These are phyloP conservation scores for Meta bourneti DNA, from an alignment of 2,888 invertebrate species.

Conservation along the genomic window DNA sequence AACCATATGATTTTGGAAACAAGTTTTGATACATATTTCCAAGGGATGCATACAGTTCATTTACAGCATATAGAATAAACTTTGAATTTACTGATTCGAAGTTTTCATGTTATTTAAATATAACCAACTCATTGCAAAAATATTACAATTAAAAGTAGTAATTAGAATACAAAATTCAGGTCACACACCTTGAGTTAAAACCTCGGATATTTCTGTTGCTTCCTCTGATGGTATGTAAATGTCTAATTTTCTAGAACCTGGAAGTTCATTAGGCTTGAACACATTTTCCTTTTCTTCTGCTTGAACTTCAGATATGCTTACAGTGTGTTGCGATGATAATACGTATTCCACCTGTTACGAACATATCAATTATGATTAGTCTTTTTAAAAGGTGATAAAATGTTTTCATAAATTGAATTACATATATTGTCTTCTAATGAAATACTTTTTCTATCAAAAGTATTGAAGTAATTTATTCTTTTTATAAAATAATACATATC, in stretches of 20 bases:
- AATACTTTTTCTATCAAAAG: no score
- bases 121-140: neutral
- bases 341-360: constrained; percentile 59
- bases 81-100: no score
- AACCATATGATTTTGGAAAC: no score
- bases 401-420: neutral
- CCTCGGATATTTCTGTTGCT: constrained; percentile 72
- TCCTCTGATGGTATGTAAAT: constrained; percentile 66
- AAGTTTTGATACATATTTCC: no score
- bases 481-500: no score
- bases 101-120: no score
- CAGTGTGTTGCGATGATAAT: constrained; percentile 69
- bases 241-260: constrained; percentile 63
- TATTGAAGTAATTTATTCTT: no score
- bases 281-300: constrained; percentile 70
- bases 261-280: constrained; percentile 65
- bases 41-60: no score
- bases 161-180: neutral
- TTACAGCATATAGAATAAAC: no score
- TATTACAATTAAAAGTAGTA: neutral
- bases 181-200: constrained; percentile 67
- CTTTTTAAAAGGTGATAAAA: neutral
- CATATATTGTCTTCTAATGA: no score
- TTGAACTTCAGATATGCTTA: constrained; percentile 60
- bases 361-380: no score